Conservation (phyloP, 2,113 vertebrate genomes). For the Tychaedon coryphoeus region DNA sequence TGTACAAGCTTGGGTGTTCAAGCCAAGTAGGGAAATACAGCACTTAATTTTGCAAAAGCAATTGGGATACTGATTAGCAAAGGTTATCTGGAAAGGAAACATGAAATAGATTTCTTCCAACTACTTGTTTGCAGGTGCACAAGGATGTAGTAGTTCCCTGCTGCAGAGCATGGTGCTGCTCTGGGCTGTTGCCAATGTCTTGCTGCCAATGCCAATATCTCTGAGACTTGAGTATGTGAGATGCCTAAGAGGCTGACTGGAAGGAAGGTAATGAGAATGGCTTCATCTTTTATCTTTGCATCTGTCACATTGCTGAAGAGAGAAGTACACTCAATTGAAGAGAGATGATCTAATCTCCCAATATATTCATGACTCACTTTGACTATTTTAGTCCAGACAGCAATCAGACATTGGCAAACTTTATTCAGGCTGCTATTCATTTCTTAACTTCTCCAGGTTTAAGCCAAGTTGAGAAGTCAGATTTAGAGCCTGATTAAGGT, state of each 20-base stretch:
- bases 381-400: neutral
- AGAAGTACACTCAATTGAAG: neutral
- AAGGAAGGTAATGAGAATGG: accelerated
- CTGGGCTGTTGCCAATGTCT: accelerated
- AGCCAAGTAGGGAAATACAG: neutral
- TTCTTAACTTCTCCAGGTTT: neutral
- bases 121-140: neutral
- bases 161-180: neutral
- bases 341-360: neutral
- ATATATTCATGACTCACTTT: neutral
- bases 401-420: neutral
- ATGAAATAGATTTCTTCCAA: neutral
- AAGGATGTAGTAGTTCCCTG: neutral
- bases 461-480: neutral
- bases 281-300: neutral
- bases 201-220: neutral
- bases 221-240: neutral
- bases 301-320: neutral
- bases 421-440: neutral
- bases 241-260: neutral
- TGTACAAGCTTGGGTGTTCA: neutral
- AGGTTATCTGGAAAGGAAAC: constrained; percentile 15
- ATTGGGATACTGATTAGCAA: neutral
- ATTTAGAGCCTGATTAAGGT: neutral
- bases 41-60: constrained; percentile 20